These are phyloP conservation scores for Prostheceraeus crozeri DNA, from an alignment of 2,888 invertebrate species.

Conservation along the genomic window DNA sequence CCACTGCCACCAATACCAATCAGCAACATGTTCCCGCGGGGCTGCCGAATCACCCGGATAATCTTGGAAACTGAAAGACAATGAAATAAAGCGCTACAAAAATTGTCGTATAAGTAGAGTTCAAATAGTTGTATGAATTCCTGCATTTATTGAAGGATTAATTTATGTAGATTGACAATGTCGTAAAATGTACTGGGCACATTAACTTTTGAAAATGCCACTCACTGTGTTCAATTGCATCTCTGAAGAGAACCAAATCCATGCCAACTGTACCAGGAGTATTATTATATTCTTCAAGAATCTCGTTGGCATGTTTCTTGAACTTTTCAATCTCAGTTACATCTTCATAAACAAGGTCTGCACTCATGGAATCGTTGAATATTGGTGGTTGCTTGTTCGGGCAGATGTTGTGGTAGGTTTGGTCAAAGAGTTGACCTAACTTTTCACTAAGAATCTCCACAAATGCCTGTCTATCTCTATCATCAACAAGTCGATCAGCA, in stretches of 20 bases:
- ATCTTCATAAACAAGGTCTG: slow-evolving; percentile 71
- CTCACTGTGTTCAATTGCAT: slow-evolving; percentile 70
- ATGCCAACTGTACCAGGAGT: slow-evolving; percentile 70
- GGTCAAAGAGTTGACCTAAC: slow-evolving; percentile 71
- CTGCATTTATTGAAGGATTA: neutral
- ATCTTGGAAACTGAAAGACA: slow-evolving; percentile 65
- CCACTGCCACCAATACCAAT: slow-evolving; percentile 38
- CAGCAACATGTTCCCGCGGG: slow-evolving; percentile 58
- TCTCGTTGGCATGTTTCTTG: slow-evolving; percentile 61
- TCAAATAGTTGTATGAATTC: neutral
- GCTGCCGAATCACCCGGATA: slow-evolving; percentile 72
- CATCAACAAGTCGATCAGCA: slow-evolving; percentile 72
- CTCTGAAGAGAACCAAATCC: slow-evolving; percentile 75
- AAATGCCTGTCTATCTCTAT: slow-evolving; percentile 72
- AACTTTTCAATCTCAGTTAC: slow-evolving; percentile 63
- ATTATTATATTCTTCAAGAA: slow-evolving; percentile 71
- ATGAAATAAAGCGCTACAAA: too few species aligned
- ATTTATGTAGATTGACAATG: too few species aligned
- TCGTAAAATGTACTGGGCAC: too few species aligned
- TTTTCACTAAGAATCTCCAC: slow-evolving; percentile 66
- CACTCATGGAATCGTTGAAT: slow-evolving; percentile 70
- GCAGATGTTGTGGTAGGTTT: slow-evolving; percentile 71
- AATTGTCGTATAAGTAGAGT: neutral
- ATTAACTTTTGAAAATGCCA: slow-evolving; percentile 14
- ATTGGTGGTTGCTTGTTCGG: slow-evolving; percentile 65